Evolutionary conservation across 2,113 vertebrate species (phyloP).

Genomic region (Toxotes chatareus): DNA sequence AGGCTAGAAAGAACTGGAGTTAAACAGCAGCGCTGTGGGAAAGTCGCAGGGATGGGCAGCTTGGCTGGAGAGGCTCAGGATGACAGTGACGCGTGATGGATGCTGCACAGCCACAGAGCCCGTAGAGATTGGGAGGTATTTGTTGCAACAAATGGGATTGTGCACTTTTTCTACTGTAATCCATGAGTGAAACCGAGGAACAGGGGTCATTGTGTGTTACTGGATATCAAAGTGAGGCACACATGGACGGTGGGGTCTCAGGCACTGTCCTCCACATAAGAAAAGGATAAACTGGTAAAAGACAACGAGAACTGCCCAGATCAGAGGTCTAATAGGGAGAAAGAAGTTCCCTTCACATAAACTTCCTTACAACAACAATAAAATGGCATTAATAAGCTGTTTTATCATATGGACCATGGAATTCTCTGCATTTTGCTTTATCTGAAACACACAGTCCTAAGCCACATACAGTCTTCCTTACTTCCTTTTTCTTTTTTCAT

Average conservation of each 20-base stretch:
- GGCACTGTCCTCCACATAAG: background rate
- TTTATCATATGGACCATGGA: background rate
- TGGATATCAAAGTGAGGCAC: conserved; percentile 32
- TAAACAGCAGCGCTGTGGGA: conserved; percentile 48
- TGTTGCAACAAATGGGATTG: conserved; percentile 73
- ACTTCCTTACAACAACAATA: background rate
- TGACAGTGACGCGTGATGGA: conserved; percentile 64
- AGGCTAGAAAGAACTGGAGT: conserved; percentile 44
- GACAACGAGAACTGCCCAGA: background rate
- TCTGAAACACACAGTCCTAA: background rate
- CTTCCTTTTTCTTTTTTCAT: background rate
- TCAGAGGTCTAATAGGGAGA: background rate
- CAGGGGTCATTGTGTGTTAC: conserved; percentile 38
- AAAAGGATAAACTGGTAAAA: conserved; percentile 6
- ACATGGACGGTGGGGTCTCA: conserved; percentile 9
- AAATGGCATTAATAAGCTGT: background rate
- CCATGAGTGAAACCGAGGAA: conserved; percentile 39
- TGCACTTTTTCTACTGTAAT: conserved; percentile 65
- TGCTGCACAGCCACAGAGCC: conserved; percentile 47
- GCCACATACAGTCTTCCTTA: background rate
- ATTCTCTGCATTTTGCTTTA: background rate
- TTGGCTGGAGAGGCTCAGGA: conserved; percentile 43
- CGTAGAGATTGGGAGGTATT: conserved; percentile 56
- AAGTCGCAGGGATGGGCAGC: conserved; percentile 45
- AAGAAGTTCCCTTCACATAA: background rate